Evolutionary conservation across 1,140 invertebrate genomes (phyloP).

Genomic region (Drosophila miranda): DNA sequence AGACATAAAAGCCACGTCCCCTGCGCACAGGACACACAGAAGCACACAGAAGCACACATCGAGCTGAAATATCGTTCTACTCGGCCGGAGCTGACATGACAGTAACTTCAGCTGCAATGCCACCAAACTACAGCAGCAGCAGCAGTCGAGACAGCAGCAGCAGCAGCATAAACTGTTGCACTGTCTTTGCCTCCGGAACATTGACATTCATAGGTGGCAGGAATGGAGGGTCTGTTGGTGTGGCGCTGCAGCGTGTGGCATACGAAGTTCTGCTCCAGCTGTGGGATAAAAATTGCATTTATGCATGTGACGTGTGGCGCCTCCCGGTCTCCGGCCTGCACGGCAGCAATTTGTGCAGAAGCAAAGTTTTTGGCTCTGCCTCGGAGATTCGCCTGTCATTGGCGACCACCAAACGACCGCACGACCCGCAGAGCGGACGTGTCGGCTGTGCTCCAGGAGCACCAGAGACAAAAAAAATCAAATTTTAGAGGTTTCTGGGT

Average conservation of each 20-base stretch:
- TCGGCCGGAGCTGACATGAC: constrained; percentile 63
- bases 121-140: constrained; percentile 28
- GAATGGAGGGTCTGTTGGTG: not conserved
- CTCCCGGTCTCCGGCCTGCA: constrained; percentile 21
- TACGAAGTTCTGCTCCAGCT: not conserved
- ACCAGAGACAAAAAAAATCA: constrained; percentile 14
- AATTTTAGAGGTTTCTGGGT: not conserved
- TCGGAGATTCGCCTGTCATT: constrained; percentile 48
- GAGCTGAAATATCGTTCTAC: constrained; percentile 67
- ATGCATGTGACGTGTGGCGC: constrained; percentile 67
- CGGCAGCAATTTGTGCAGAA: constrained; percentile 49
- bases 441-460: not conserved
- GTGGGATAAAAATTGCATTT: constrained; percentile 62
- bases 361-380: constrained; percentile 8
- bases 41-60: constrained; percentile 11
- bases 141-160: constrained; percentile 14
- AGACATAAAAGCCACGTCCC: constrained; percentile 50
- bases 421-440: not conserved
- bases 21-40: not conserved
- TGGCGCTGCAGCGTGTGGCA: not conserved
- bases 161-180: constrained; percentile 53
- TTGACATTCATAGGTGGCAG: constrained; percentile 42
- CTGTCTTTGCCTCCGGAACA: constrained; percentile 31
- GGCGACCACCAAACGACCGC: constrained; percentile 12
- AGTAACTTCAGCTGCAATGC: constrained; percentile 66